Evolutionary conservation across 2,113 vertebrate species (phyloP).

Genomic region (Mormyrus iriodes): DNA sequence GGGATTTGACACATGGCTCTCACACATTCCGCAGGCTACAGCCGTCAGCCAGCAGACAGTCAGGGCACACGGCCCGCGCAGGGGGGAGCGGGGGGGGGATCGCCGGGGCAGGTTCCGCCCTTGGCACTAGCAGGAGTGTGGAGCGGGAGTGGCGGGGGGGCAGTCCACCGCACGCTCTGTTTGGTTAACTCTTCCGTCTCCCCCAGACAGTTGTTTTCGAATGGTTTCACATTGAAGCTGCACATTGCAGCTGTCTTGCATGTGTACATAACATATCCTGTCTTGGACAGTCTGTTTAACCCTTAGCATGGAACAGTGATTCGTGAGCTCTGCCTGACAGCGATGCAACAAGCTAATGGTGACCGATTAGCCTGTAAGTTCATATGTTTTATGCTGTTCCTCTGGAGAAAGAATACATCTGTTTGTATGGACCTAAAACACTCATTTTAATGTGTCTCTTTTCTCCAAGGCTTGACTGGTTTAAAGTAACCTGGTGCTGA

Average conservation of each 20-base stretch:
- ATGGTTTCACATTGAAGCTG: not conserved
- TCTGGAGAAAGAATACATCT: not conserved
- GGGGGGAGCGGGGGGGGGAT: conserved; percentile 59
- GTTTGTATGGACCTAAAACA: not conserved
- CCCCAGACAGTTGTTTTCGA: not conserved
- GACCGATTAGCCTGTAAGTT: not conserved
- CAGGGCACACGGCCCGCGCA: conserved; percentile 42
- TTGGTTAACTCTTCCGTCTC: conserved; percentile 35
- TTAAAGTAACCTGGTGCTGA: not conserved
- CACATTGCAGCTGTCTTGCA: not conserved
- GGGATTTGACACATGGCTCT: conserved; percentile 95
- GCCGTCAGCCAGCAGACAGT: conserved; percentile 60
- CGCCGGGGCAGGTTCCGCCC: conserved; percentile 67
- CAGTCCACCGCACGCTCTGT: conserved; percentile 29
- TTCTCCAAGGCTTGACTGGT: not conserved
- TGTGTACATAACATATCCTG: not conserved
- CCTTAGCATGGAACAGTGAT: not conserved
- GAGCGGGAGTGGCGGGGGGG: conserved; percentile 53
- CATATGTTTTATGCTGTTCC: not conserved
- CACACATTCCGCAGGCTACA: conserved; percentile 89
- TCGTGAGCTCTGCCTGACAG: not conserved
- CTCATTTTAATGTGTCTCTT: not conserved
- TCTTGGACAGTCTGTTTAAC: not conserved
- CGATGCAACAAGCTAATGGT: not conserved
- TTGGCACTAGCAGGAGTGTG: conserved; percentile 61